Evolutionary conservation across 2,113 vertebrate genomes (phyloP).

Genomic region (Thunnus maccoyii): DNA sequence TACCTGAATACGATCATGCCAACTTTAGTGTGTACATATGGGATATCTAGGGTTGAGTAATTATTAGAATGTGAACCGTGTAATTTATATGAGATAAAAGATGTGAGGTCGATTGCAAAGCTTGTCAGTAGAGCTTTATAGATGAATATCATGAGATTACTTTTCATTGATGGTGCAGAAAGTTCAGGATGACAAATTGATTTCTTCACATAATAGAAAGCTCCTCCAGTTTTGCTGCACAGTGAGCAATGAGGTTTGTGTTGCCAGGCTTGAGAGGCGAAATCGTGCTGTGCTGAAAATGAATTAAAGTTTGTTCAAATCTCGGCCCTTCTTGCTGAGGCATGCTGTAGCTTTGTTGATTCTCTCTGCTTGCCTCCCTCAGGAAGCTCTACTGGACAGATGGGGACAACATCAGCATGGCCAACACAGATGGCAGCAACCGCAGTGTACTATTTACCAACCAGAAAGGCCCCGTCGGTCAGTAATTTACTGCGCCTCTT

Average conservation of each 20-base stretch:
- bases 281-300: conserved; percentile 3
- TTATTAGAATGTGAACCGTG: neutral
- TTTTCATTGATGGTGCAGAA: neutral
- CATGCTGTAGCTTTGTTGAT: neutral
- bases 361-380: conserved; percentile 21
- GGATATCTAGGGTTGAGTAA: neutral
- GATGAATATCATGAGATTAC: too few species aligned
- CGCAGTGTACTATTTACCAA: conserved; percentile 90
- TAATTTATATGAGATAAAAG: neutral
- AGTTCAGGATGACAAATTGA: neutral
- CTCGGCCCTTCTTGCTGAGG: neutral
- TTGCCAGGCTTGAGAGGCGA: neutral
- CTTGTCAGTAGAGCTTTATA: too few species aligned
- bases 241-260: neutral
- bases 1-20: neutral
- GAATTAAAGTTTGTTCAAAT: neutral
- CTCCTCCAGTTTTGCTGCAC: neutral
- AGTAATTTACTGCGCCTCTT: conserved; percentile 33
- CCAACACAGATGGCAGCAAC: conserved; percentile 96
- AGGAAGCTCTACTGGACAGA: conserved; percentile 99
- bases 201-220: conserved; percentile 2
- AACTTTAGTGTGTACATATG: neutral
- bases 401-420: conserved; percentile 95
- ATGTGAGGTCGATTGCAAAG: neutral
- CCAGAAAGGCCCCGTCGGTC: conserved; percentile 96